Evolutionary conservation across 1,140 invertebrate species (phyloP).

Genomic region (Doryteuthis pealeii): DNA sequence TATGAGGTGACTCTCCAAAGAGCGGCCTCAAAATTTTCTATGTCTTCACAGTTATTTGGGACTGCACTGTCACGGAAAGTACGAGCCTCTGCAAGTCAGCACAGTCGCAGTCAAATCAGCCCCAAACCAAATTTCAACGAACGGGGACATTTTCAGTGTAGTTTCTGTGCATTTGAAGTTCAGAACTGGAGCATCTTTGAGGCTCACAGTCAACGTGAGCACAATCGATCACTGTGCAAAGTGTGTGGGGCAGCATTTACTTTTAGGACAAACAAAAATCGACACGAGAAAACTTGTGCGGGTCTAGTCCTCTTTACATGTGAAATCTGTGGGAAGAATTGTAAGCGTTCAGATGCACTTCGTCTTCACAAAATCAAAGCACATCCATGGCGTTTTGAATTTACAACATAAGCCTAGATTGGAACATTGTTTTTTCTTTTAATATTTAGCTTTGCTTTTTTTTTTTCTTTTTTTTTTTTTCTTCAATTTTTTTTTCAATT

Average conservation of each 20-base stretch:
- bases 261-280: slow-evolving; percentile 11
- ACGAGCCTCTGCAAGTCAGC: not conserved
- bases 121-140: slow-evolving; percentile 12
- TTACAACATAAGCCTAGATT: not conserved
- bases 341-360: slow-evolving; percentile 9
- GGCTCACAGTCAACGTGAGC: slow-evolving; percentile 4
- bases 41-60: slow-evolving; percentile 3
- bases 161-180: slow-evolving; percentile 10
- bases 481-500: too few relatives aligned
- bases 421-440: not conserved
- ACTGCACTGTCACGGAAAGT: slow-evolving; percentile 4
- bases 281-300: slow-evolving; percentile 11
- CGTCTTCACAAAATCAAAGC: slow-evolving; percentile 9
- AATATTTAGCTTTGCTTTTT: too few relatives aligned
- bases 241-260: slow-evolving; percentile 13
- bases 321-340: slow-evolving; percentile 13
- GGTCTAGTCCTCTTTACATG: slow-evolving; percentile 9
- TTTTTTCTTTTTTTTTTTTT: too few relatives aligned
- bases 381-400: slow-evolving; percentile 9
- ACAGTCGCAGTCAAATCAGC: not conserved
- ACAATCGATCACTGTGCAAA: slow-evolving; percentile 11
- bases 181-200: slow-evolving; percentile 5
- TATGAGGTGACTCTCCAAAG: not conserved
- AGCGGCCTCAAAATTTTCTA: slow-evolving; percentile 5
- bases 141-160: slow-evolving; percentile 11